These are phyloP conservation scores for Trachelipus rathkii DNA, from an alignment of 1,140 invertebrate genomes.

Conservation along the genomic window DNA sequence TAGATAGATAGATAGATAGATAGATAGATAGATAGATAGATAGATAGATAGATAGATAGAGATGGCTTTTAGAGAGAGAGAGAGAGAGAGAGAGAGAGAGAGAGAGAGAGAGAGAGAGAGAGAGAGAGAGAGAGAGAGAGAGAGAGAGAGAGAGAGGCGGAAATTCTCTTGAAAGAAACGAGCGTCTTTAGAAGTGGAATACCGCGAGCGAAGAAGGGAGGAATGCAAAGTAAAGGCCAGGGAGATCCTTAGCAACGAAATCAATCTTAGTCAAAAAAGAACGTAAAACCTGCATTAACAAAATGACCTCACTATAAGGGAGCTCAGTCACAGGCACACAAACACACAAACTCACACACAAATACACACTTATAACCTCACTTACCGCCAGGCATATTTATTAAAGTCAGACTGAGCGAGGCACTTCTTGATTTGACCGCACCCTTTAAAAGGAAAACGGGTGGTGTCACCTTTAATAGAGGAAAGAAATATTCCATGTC, in stretches of 20 bases:
- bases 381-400: background rate
- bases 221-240: background rate
- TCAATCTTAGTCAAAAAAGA: background rate
- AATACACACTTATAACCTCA: no score
- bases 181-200: no score
- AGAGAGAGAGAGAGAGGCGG: background rate
- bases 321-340: background rate
- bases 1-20: no score
- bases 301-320: background rate
- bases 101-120: background rate
- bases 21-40: no score
- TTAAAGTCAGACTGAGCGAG: background rate
- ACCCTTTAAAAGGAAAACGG: slow-evolving; percentile 5
- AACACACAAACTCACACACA: no score
- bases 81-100: background rate
- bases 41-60: no score
- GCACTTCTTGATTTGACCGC: background rate
- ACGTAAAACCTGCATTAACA: slow-evolving; percentile 1
- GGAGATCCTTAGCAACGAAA: background rate
- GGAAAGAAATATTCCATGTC: background rate
- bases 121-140: background rate
- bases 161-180: no score
- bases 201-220: background rate
- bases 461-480: slow-evolving; percentile 1
- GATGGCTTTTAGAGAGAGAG: background rate